Evolutionary conservation across 2,113 vertebrate genomes (phyloP).

Genomic region (Notothenia coriiceps): DNA sequence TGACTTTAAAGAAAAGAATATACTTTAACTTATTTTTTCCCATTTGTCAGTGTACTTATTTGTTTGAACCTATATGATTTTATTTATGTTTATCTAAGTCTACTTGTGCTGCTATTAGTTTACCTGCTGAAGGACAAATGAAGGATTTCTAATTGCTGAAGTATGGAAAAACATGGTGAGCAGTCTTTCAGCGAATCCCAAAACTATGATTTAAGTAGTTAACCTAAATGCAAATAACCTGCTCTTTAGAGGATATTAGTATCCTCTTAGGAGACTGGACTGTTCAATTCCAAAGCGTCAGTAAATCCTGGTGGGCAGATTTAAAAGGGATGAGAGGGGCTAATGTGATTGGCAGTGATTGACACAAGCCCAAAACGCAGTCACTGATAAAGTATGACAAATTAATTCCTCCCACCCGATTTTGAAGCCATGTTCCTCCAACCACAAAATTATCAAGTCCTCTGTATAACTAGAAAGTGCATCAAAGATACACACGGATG

Average conservation of each 20-base stretch:
- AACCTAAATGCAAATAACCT: background rate
- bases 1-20: too few species aligned
- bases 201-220: background rate
- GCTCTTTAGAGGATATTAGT: background rate
- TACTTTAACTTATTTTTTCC: too few species aligned
- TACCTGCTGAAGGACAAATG: too few species aligned
- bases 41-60: too few species aligned
- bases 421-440: background rate
- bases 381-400: constrained; percentile 20
- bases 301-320: background rate
- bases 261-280: constrained; percentile 3
- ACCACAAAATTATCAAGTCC: constrained; percentile 15
- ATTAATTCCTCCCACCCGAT: constrained; percentile 15
- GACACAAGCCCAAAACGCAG: constrained; percentile 10
- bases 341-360: constrained; percentile 4
- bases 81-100: too few species aligned
- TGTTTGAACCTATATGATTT: too few species aligned
- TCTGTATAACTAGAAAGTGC: too few species aligned
- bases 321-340: constrained; percentile 1
- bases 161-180: background rate
- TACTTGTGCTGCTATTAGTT: too few species aligned
- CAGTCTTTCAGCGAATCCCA: background rate
- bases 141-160: too few species aligned
- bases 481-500: constrained; percentile 5
- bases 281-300: constrained; percentile 9